Percentiles rank a stretch among this genome's conserved stretches.
phyloP scores from a whole-genome alignment of 2,113 vertebrate species.

The Pterocles orientalis region DNA sequence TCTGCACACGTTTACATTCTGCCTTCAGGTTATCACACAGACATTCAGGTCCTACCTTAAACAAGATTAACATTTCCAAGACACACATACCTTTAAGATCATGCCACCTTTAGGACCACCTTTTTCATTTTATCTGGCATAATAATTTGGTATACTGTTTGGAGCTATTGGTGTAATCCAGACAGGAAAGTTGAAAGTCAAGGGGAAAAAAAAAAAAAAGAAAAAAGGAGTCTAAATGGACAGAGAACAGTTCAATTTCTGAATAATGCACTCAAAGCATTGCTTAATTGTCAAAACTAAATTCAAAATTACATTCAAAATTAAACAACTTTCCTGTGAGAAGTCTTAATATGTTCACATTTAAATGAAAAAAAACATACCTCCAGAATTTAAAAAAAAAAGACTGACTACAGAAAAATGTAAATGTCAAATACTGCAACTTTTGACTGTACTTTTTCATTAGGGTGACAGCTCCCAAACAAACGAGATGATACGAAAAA shows the following conservation, averaged over 20 bases:
- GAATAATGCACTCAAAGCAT: not conserved
- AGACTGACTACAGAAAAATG: not conserved
- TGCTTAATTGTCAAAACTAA: not conserved
- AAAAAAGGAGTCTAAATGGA: not conserved
- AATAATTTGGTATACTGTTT: not conserved
- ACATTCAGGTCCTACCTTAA: not conserved
- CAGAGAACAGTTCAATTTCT: not conserved
- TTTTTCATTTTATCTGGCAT: not conserved
- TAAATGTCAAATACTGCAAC: not conserved
- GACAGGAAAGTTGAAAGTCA: not conserved
- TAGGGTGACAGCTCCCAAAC: not conserved
- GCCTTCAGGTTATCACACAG: not conserved
- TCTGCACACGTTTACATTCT: not conserved
- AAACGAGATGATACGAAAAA: not conserved
- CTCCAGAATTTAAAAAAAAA: not conserved
- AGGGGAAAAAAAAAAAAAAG: not conserved
- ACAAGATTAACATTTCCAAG: not conserved
- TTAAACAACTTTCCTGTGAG: not conserved
- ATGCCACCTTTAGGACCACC: not conserved
- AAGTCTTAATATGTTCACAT: not conserved
- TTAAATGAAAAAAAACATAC: not conserved
- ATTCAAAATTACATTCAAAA: not conserved
- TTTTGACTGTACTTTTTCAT: not conserved
- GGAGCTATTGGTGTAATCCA: not conserved
- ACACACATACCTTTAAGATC: not conserved